Evolutionary conservation across 2,113 vertebrate species (phyloP).

Genomic region (Hydrolagus affinis): DNA sequence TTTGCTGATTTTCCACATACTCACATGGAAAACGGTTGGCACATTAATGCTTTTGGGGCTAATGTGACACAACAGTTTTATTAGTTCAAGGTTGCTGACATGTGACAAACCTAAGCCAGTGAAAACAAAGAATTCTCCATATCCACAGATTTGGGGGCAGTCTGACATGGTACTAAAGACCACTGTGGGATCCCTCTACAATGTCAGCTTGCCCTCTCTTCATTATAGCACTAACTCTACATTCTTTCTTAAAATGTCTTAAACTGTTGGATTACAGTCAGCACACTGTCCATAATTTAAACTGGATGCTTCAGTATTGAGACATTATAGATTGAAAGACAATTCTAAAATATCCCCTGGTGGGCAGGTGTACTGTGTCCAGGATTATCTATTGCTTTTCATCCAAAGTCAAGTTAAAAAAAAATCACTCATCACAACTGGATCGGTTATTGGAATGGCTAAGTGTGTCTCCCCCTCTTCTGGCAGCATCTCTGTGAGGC

Average conservation of each 20-base stretch:
- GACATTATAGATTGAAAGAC: background rate
- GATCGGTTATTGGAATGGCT: no score
- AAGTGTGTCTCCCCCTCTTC: no score
- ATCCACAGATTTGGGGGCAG: background rate
- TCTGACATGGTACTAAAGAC: background rate
- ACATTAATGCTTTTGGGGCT: background rate
- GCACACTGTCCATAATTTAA: background rate
- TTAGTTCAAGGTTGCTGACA: background rate
- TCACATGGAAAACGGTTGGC: background rate
- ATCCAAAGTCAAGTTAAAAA: background rate
- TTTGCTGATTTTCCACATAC: background rate
- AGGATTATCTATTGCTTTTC: background rate
- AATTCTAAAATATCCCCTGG: background rate
- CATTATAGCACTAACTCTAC: background rate
- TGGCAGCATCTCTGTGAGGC: no score
- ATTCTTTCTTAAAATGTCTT: background rate
- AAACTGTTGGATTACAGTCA: background rate
- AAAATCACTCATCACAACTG: background rate
- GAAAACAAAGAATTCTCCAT: background rate
- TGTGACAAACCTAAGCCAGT: background rate
- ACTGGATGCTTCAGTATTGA: background rate
- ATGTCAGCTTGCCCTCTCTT: constrained; percentile 18
- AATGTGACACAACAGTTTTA: background rate
- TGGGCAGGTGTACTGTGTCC: background rate
- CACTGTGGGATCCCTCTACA: background rate